These are phyloP conservation scores for Oceanodroma leucorhoa DNA, from an alignment of 2,797 vertebrate species.

Conservation along the genomic window DNA sequence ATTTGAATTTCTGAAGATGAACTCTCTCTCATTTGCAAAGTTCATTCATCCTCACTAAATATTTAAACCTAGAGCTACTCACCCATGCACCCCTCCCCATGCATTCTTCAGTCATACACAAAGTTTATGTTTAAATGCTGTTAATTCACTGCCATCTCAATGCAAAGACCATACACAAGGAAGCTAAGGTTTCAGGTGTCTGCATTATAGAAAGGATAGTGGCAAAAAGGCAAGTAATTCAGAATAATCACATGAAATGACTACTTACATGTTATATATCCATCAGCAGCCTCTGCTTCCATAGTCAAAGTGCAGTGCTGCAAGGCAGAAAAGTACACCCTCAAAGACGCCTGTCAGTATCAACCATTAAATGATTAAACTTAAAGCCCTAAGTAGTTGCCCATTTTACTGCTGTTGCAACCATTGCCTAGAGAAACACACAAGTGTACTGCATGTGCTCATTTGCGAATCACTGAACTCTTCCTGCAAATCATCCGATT, in stretches of 20 bases:
- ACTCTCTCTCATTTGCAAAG: not conserved
- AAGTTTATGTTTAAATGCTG: not conserved
- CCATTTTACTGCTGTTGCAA: slow-evolving; percentile 68
- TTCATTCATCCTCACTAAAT: not conserved
- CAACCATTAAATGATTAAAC: slow-evolving; percentile 74
- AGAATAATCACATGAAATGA: slow-evolving; percentile 59
- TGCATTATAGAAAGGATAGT: not conserved
- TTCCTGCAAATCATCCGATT: slow-evolving; percentile 67
- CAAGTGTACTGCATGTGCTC: slow-evolving; percentile 58
- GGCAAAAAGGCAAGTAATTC: not conserved
- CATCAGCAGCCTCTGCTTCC: slow-evolving; percentile 85
- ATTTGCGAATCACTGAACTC: slow-evolving; percentile 69
- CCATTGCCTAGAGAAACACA: slow-evolving; percentile 69
- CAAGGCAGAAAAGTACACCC: slow-evolving; percentile 73
- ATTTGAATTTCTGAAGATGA: not conserved
- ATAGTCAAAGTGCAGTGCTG: slow-evolving; percentile 88
- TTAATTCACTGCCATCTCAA: not conserved
- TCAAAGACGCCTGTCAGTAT: slow-evolving; percentile 68
- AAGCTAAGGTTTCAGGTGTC: not conserved
- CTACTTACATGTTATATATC: slow-evolving; percentile 84
- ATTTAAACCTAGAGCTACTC: not conserved
- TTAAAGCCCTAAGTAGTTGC: slow-evolving; percentile 69
- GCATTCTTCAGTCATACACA: not conserved
- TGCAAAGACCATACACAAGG: not conserved
- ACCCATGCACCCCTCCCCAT: not conserved